Evolutionary conservation across 2,888 invertebrate genomes (phyloP).

Genomic region (Sinelater perroti): DNA sequence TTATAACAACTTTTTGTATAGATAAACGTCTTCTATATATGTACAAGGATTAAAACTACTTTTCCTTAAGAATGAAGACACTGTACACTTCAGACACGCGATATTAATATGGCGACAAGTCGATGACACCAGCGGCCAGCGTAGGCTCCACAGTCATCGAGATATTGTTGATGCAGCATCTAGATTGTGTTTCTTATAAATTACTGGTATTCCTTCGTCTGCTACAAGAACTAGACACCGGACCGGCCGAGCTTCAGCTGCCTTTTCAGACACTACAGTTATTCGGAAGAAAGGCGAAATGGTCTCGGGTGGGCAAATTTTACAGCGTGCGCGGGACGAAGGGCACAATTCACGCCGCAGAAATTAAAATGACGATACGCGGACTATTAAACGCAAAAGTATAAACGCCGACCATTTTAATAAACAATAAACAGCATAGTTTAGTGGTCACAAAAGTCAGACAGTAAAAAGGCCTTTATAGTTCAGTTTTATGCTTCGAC

Average conservation of each 20-base stretch:
- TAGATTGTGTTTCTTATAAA: conserved; percentile 59
- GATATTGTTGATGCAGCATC: conserved; percentile 59
- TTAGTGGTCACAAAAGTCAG: conserved; percentile 36
- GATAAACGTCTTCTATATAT: conserved; percentile 52
- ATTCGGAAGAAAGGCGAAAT: conserved; percentile 56
- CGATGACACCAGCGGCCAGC: conserved; percentile 58
- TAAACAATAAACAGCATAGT: conserved; percentile 35
- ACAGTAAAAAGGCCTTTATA: conserved; percentile 27
- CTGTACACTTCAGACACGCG: conserved; percentile 55
- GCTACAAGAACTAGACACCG: conserved; percentile 55
- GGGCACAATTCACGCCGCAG: background rate
- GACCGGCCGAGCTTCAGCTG: conserved; percentile 53
- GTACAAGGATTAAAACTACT: conserved; percentile 54
- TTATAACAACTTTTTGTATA: conserved; percentile 50
- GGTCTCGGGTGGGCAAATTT: conserved; percentile 22
- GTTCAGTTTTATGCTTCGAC: conserved; percentile 30
- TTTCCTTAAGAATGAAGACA: conserved; percentile 56
- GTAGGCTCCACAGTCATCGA: conserved; percentile 57
- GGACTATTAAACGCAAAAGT: conserved; percentile 18
- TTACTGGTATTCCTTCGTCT: conserved; percentile 56
- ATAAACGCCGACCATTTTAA: conserved; percentile 29
- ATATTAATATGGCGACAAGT: conserved; percentile 61
- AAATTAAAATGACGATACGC: conserved; percentile 40
- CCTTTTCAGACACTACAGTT: conserved; percentile 58
- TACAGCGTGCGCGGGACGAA: background rate